A percentile compares a stretch with the other conserved stretches of the same genome.
phyloP scores from a whole-genome alignment of 2,113 vertebrate species.

The Apaloderma vittatum region DNA sequence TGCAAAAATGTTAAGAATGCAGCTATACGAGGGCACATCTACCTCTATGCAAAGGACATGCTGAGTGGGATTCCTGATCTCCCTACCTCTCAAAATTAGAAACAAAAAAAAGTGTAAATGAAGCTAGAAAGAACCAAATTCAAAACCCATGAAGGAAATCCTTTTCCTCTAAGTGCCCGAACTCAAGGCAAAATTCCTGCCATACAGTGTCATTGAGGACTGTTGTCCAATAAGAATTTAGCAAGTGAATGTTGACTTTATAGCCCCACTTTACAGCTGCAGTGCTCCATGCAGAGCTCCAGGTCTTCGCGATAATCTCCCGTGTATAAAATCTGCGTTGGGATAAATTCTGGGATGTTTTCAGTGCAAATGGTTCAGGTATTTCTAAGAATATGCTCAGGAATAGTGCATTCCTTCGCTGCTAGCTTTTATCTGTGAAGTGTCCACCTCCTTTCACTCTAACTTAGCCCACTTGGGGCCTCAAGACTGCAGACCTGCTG shows the following conservation, averaged over 20 bases:
- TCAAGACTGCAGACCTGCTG: not conserved
- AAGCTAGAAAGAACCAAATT: not conserved
- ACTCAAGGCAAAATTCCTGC: not conserved
- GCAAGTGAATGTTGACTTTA: not conserved
- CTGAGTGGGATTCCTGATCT: not conserved
- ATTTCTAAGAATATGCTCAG: not conserved
- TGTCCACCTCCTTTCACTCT: not conserved
- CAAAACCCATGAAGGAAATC: not conserved
- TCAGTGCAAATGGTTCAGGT: not conserved
- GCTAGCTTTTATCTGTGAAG: not conserved
- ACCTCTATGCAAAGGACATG: not conserved
- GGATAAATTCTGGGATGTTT: not conserved
- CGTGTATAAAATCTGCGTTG: not conserved
- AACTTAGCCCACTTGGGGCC: not conserved
- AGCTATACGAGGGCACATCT: not conserved
- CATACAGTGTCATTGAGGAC: not conserved
- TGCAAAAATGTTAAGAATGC: slow-evolving; percentile 1
- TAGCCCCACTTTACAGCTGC: not conserved
- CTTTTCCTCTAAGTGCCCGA: not conserved
- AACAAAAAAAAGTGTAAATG: not conserved
- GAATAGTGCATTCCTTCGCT: not conserved
- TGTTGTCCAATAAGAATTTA: not conserved
- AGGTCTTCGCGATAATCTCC: not conserved
- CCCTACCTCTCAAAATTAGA: not conserved
- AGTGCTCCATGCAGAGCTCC: not conserved